Evolutionary conservation across 2,113 vertebrate species (phyloP), one percentile per base, ranked within the genome.

Genomic region (Pavo muticus): DNA sequence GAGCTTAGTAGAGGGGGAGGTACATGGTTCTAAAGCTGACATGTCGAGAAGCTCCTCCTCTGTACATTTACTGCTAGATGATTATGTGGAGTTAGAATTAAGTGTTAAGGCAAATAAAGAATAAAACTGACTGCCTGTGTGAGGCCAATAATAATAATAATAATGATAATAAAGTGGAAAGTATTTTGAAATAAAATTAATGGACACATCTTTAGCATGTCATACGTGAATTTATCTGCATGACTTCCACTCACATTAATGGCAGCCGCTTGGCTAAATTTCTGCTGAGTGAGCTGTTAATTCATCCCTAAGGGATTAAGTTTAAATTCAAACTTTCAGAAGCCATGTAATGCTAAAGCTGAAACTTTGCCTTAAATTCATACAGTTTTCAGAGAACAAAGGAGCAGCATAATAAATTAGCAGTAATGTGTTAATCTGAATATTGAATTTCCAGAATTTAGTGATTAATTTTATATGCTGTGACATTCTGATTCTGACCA

Each of bases 291-390:
- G 77, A 95, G 90, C 25, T 91, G 78, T 80, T 96, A 95, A 95
- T 95, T 95, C 75, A 90, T 64, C 81, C 88, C 78, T 84, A 74
- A 93, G 87, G 86, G 90, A 91, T 92, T 84, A 94, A 86, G 50
- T 84, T 94, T 94, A 95, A 90, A 96, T 96, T 96, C 93, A 82
- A 78, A 96, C 8, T 94, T 90, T 91, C 30, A 94, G 89, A 96
- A 87, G 27, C 39, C 39, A 90, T 84, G 92, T 93, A 90, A 94
- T 84, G 32, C 81, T 91, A 65, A 83, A 85, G 57, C 82, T 91
- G 37, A 89, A 95, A 93, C 24, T 75, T 15, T 80, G 74, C 52
- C 71, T 88, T 85, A 19, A 87, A 93, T 84, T 96, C 65, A 82
- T 73, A 84, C 0, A 3, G 21, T 79, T 94, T 82, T 84, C 57